Percentiles rank a stretch among this genome's conserved stretches.
phyloP scores from a whole-genome alignment of 1,140 invertebrate species.

The Apis dorsata region DNA sequence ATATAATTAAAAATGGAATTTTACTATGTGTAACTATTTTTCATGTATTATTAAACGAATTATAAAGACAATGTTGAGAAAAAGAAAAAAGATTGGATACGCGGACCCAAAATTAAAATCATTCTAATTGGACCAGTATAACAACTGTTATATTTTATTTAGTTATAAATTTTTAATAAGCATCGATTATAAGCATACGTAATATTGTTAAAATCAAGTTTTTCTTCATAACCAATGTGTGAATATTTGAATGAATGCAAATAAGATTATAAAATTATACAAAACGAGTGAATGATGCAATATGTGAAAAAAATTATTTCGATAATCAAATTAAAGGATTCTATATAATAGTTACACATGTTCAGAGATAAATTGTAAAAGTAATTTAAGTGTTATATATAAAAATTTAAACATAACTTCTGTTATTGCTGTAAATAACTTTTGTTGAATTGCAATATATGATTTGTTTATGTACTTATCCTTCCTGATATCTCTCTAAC shows the following conservation, averaged over 20 bases:
- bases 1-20: neutral
- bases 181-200: slow-evolving; percentile 5
- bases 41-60: neutral
- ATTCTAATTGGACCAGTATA: slow-evolving; percentile 47
- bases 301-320: slow-evolving; percentile 23
- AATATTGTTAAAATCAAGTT: slow-evolving; percentile 16
- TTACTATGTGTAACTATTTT: neutral
- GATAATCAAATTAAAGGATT: slow-evolving; percentile 37
- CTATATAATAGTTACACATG: slow-evolving; percentile 45
- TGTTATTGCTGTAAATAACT: slow-evolving; percentile 31
- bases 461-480: slow-evolving; percentile 32
- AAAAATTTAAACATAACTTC: slow-evolving; percentile 22
- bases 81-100: slow-evolving; percentile 4
- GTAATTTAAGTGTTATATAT: slow-evolving; percentile 33
- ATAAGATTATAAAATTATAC: neutral
- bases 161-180: slow-evolving; percentile 42
- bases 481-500: slow-evolving; percentile 27
- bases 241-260: slow-evolving; percentile 15
- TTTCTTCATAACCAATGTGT: slow-evolving; percentile 8
- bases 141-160: slow-evolving; percentile 45
- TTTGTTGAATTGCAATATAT: slow-evolving; percentile 35
- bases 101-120: slow-evolving; percentile 37
- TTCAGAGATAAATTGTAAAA: slow-evolving; percentile 45
- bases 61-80: neutral
- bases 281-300: neutral